Conservation (phyloP, 2,113 vertebrate species). For the Notarius lentiginosus region DNA sequence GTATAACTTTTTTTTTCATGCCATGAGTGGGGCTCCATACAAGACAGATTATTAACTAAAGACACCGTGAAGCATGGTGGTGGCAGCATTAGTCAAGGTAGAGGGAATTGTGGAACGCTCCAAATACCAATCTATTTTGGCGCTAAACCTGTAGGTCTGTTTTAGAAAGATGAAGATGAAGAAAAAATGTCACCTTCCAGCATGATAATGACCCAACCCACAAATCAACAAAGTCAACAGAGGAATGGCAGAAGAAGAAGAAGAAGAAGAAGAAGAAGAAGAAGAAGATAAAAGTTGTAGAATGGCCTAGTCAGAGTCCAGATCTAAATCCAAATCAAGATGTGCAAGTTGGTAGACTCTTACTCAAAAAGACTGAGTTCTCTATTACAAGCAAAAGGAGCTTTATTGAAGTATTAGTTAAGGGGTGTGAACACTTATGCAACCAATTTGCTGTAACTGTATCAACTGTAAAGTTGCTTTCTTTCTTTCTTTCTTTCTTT, state of each 20-base stretch:
- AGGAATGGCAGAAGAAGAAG: too few relatives aligned
- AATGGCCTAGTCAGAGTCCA: too few relatives aligned
- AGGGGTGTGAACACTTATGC: too few relatives aligned
- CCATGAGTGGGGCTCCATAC: too few relatives aligned
- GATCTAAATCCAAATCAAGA: neutral
- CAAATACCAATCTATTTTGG: too few relatives aligned
- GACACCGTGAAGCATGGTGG: neutral
- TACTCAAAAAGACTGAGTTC: neutral
- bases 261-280: too few relatives aligned
- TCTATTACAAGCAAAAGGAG: neutral
- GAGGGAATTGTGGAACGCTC: neutral
- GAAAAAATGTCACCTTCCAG: neutral
- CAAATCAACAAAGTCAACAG: too few relatives aligned
- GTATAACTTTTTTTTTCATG: too few relatives aligned
- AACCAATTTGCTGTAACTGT: too few relatives aligned
- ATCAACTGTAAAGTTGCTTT: neutral
- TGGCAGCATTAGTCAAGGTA: neutral
- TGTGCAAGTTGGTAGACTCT: neutral
- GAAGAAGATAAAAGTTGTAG: too few relatives aligned
- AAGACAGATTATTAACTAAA: neutral
- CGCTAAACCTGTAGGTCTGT: neutral
- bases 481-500: neutral
- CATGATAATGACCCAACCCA: neutral
- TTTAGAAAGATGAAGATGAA: neutral
- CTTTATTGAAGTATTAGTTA: neutral